Evolutionary conservation across 2,797 vertebrate genomes (phyloP).

Genomic region (Syngnathus rostellatus): DNA sequence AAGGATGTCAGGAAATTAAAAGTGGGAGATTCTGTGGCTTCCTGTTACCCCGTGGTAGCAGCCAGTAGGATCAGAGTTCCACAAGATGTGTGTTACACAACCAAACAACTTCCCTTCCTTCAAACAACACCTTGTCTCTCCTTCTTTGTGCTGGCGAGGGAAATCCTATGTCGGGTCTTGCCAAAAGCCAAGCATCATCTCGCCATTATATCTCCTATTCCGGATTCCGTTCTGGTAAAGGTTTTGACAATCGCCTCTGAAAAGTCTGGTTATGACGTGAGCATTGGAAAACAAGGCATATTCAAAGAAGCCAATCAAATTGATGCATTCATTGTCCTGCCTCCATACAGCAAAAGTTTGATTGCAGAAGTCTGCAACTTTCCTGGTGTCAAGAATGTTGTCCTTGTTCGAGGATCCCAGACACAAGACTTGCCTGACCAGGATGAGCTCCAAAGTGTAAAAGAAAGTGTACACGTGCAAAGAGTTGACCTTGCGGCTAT

Average conservation of each 20-base stretch:
- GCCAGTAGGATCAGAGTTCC: slow-evolving; percentile 65
- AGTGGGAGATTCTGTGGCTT: slow-evolving; percentile 69
- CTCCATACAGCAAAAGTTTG: slow-evolving; percentile 56
- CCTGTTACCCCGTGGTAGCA: slow-evolving; percentile 71
- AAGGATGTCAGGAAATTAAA: slow-evolving; percentile 64
- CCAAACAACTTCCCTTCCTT: slow-evolving; percentile 65
- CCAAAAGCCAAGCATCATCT: slow-evolving; percentile 57
- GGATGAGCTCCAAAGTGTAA: slow-evolving; percentile 38
- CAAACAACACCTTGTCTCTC: slow-evolving; percentile 72
- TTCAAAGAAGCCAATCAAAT: slow-evolving; percentile 39
- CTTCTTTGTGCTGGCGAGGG: slow-evolving; percentile 74
- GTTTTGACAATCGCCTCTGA: slow-evolving; percentile 47
- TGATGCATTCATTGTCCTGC: slow-evolving; percentile 63
- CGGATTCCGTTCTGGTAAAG: slow-evolving; percentile 56
- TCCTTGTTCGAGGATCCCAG: slow-evolving; percentile 60
- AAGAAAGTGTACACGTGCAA: slow-evolving; percentile 61
- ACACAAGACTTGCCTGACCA: slow-evolving; percentile 27
- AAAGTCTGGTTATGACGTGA: slow-evolving; percentile 59
- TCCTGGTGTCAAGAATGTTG: slow-evolving; percentile 52
- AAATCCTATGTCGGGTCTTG: slow-evolving; percentile 65
- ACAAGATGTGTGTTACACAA: slow-evolving; percentile 68
- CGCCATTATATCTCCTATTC: slow-evolving; percentile 50
- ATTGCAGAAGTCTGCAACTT: slow-evolving; percentile 45
- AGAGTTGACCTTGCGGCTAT: slow-evolving; percentile 51
- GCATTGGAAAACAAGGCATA: slow-evolving; percentile 25